Evolutionary conservation across 2,888 invertebrate species (phyloP).

Genomic region (Eupithecia pulchellata): DNA sequence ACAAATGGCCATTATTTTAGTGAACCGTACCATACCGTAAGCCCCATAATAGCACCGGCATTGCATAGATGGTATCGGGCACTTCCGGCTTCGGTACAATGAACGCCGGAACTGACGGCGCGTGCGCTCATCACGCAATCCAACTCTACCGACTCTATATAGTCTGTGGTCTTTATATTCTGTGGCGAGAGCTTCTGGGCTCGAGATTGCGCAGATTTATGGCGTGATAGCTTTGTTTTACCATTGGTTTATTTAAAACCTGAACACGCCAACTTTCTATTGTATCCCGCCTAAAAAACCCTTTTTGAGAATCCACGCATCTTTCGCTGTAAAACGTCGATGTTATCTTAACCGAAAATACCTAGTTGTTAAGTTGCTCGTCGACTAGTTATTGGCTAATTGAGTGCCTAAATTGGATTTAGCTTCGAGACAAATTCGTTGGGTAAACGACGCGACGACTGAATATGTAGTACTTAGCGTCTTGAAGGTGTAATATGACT

Average conservation of each 20-base stretch:
- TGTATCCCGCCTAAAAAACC: neutral
- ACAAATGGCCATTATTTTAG: constrained; percentile 46
- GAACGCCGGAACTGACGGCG: constrained; percentile 73
- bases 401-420: neutral
- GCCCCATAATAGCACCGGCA: constrained; percentile 44
- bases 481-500: neutral
- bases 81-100: constrained; percentile 69
- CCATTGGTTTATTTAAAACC: constrained; percentile 11
- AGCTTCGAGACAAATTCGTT: neutral
- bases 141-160: constrained; percentile 46
- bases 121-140: constrained; percentile 71
- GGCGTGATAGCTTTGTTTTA: constrained; percentile 18
- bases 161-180: too few relatives aligned
- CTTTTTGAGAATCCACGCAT: neutral
- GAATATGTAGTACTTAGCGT: neutral
- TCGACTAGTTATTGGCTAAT: neutral
- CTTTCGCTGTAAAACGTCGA: neutral
- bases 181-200: constrained; percentile 31
- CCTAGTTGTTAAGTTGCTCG: neutral
- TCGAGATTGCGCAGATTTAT: constrained; percentile 36
- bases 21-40: constrained; percentile 44
- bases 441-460: too few relatives aligned
- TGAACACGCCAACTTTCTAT: neutral
- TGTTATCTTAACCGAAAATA: neutral
- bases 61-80: constrained; percentile 67